Percentiles rank a stretch among this genome's conserved stretches.
These are phyloP conservation scores for Vanacampus margaritifer DNA, from an alignment of 2,113 vertebrate genomes.

Conservation along the genomic window DNA sequence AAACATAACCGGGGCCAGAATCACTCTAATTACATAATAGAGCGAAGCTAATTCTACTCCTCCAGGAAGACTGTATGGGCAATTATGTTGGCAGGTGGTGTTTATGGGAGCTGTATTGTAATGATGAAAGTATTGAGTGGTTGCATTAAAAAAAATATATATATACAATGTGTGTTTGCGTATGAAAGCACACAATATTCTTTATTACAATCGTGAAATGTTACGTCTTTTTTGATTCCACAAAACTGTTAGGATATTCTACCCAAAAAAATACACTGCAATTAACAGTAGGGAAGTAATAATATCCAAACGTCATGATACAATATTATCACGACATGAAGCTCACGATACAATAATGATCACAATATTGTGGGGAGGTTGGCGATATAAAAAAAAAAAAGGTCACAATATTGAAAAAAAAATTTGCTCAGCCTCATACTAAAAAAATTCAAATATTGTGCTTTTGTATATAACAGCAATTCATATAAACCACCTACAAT, in stretches of 20 bases:
- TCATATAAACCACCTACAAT: no score
- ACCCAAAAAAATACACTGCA: neutral
- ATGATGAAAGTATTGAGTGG: conserved; percentile 7
- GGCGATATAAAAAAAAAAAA: no score
- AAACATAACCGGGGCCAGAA: conserved; percentile 13
- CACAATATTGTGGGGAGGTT: no score
- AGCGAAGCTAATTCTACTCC: conserved; percentile 2
- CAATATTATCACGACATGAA: no score
- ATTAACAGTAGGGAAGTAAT: neutral
- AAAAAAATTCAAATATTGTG: no score
- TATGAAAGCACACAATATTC: neutral
- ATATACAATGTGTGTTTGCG: neutral
- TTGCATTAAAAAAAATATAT: neutral
- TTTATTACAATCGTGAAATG: neutral
- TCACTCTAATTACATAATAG: conserved; percentile 19
- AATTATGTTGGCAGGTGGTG: neutral
- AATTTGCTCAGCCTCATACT: no score
- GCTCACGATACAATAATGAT: no score
- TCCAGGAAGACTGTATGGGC: conserved; percentile 3
- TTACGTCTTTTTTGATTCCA: neutral
- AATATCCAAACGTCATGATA: no score
- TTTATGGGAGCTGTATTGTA: neutral
- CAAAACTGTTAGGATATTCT: neutral
- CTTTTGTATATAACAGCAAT: no score
- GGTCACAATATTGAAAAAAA: no score